phyloP scores from a whole-genome alignment of 1,140 invertebrate genomes.

The Eufriesea mexicana region DNA sequence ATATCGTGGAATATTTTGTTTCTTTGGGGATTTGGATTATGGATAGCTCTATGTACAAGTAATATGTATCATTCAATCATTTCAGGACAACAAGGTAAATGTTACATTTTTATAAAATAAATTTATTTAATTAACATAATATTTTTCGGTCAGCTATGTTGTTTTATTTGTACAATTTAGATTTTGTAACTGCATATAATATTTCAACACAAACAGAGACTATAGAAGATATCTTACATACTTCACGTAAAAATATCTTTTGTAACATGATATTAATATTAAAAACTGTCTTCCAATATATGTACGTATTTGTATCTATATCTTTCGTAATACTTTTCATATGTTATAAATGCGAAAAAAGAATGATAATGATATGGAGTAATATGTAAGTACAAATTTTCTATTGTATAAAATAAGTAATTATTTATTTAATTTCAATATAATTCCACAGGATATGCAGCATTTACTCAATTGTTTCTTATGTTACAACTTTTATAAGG shows the following conservation, averaged over 20 bases:
- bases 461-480: not conserved
- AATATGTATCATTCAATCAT: conserved; percentile 21
- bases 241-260: not conserved
- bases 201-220: not conserved
- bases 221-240: not conserved
- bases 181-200: not conserved
- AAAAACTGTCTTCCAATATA: not conserved
- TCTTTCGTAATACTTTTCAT: not conserved
- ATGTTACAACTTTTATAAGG: not conserved
- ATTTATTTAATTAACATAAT: not conserved
- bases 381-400: conserved; percentile 31
- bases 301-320: not conserved
- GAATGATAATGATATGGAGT: not conserved
- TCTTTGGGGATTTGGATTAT: conserved; percentile 43
- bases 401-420: not conserved
- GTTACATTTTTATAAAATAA: not conserved
- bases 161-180: conserved; percentile 14
- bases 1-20: conserved; percentile 51
- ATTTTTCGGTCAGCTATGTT: not conserved
- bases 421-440: not conserved
- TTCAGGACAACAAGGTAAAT: conserved; percentile 9
- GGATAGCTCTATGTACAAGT: conserved; percentile 47
- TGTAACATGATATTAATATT: not conserved
- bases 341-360: not conserved
- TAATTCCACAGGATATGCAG: conserved; percentile 7